Conservation (phyloP, 2,113 vertebrate genomes). For the Monarcha castaneiventris region DNA sequence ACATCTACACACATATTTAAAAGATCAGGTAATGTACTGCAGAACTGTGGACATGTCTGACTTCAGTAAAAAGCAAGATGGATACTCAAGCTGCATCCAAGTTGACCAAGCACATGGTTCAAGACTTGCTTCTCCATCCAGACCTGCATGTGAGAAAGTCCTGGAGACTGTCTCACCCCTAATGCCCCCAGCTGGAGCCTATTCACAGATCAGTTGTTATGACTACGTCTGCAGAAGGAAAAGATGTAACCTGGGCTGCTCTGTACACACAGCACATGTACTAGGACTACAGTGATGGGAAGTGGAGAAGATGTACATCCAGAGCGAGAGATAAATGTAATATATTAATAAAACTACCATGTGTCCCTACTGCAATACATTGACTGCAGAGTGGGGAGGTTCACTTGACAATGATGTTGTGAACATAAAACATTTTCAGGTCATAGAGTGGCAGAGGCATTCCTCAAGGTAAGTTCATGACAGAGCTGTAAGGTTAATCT, state of each 20-base stretch:
- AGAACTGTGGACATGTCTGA: slow-evolving; percentile 20
- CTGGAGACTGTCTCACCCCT: not conserved
- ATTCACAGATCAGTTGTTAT: not conserved
- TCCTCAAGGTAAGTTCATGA: not conserved
- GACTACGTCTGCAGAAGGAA: not conserved
- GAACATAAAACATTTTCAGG: not conserved
- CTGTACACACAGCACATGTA: not conserved
- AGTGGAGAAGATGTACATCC: not conserved
- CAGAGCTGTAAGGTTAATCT: not conserved
- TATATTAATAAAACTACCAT: not conserved
- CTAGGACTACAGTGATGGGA: not conserved
- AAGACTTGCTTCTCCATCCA: not conserved
- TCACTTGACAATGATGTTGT: not conserved
- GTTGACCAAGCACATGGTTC: not conserved
- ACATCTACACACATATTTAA: not conserved
- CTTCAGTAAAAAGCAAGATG: slow-evolving; percentile 2
- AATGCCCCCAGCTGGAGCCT: not conserved
- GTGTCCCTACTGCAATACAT: not conserved
- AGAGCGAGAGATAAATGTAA: not conserved
- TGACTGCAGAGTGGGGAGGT: not conserved
- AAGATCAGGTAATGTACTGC: not conserved
- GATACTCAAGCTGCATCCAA: not conserved
- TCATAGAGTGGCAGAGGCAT: not conserved
- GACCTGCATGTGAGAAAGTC: not conserved
- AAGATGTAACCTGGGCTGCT: not conserved